Percentiles rank a stretch among this genome's conserved stretches.
phyloP scores from a whole-genome alignment of 1,140 invertebrate species.

The Pectinophora gossypiella region DNA sequence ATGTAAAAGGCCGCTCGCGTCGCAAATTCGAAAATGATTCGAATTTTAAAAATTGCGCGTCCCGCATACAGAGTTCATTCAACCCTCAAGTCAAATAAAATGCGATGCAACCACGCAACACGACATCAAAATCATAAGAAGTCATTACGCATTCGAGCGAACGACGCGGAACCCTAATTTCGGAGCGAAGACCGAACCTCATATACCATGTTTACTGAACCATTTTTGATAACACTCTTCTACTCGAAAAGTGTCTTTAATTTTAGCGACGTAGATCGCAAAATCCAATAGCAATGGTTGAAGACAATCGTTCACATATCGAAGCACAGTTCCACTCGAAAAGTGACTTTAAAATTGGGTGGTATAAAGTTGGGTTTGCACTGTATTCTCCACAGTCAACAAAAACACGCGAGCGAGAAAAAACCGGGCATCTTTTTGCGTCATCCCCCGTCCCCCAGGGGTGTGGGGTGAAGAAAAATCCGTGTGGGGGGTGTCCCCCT shows the following conservation, averaged over 20 bases:
- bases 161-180: conserved; percentile 32
- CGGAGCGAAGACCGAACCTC: conserved; percentile 30
- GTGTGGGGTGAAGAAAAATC: conserved; percentile 54
- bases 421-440: conserved; percentile 40
- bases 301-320: conserved; percentile 37
- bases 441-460: conserved; percentile 28
- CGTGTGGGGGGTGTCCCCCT: conserved; percentile 25
- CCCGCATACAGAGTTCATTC: conserved; percentile 17
- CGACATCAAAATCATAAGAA: conserved; percentile 45
- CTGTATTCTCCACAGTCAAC: conserved; percentile 22
- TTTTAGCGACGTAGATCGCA: neutral
- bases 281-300: neutral
- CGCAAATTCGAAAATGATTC: neutral
- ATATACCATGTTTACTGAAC: conserved; percentile 38
- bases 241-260: neutral
- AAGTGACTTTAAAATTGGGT: neutral
- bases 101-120: conserved; percentile 27
- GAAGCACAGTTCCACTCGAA: neutral
- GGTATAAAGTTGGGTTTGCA: neutral
- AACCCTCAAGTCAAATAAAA: conserved; percentile 28
- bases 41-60: conserved; percentile 1
- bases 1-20: no score
- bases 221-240: conserved; percentile 18
- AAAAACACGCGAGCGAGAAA: conserved; percentile 36
- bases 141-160: conserved; percentile 37